Evolutionary conservation across 2,113 vertebrate species (phyloP).

Genomic region (Brachypteracias leptosomus): DNA sequence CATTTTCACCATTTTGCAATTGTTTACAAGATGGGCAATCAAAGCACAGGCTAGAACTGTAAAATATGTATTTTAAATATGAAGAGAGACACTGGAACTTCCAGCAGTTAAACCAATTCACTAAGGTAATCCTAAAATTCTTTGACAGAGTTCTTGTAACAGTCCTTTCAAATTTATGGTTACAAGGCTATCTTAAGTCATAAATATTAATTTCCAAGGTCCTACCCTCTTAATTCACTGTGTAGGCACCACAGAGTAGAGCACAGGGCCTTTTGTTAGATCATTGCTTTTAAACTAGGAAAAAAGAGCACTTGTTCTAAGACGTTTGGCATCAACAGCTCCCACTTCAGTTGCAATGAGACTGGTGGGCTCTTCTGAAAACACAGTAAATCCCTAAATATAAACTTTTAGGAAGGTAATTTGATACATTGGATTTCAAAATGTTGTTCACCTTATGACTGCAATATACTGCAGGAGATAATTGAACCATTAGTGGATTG

Average conservation of each 20-base stretch:
- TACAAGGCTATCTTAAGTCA: neutral
- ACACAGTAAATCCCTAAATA: neutral
- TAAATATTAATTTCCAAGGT: neutral
- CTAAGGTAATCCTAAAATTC: neutral
- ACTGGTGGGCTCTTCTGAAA: neutral
- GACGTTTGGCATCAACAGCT: neutral
- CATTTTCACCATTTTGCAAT: neutral
- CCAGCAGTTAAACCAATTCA: neutral
- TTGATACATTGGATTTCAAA: neutral
- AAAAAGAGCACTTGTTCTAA: neutral
- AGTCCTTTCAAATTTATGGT: neutral
- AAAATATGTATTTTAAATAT: neutral
- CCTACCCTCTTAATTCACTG: neutral
- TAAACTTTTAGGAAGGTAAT: neutral
- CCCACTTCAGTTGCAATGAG: neutral
- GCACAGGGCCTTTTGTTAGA: neutral
- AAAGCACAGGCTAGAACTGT: neutral
- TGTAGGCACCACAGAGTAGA: neutral
- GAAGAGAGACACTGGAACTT: neutral
- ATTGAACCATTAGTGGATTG: fast-evolving
- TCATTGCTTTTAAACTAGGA: neutral
- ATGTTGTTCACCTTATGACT: neutral
- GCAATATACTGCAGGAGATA: neutral
- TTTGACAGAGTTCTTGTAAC: neutral
- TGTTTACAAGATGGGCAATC: neutral